These are phyloP conservation scores for Aspiorhynchus laticeps DNA, from an alignment of 2,113 vertebrate species.

Conservation along the genomic window DNA sequence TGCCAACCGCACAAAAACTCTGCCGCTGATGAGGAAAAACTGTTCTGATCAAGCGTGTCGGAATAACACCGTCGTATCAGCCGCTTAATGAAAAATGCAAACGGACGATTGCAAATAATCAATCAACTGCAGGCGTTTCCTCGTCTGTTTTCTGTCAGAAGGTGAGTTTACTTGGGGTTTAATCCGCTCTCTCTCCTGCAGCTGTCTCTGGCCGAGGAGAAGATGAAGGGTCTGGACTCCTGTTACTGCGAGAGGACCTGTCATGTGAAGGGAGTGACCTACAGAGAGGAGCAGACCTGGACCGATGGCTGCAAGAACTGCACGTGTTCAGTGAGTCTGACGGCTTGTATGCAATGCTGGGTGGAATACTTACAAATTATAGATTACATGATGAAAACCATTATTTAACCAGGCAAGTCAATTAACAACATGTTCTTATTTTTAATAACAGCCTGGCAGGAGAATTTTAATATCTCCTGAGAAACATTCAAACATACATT, in stretches of 20 bases:
- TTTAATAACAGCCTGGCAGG: no score
- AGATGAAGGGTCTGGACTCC: constrained; percentile 95
- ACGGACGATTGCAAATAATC: not conserved
- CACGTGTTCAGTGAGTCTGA: constrained; percentile 89
- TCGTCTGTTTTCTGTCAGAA: not conserved
- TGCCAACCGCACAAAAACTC: constrained; percentile 16
- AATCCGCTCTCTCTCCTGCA: constrained; percentile 63
- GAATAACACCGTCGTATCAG: not conserved
- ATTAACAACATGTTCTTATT: no score
- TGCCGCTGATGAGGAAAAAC: not conserved
- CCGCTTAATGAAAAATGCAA: not conserved
- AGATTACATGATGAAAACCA: not conserved
- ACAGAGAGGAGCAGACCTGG: constrained; percentile 95
- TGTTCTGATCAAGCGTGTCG: not conserved
- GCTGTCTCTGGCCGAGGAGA: constrained; percentile 95
- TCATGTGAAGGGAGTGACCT: constrained; percentile 88
- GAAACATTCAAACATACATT: no score
- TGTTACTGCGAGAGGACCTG: constrained; percentile 98
- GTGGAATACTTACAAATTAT: not conserved
- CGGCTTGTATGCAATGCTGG: no score
- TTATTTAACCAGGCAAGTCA: no score
- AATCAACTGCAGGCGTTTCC: not conserved
- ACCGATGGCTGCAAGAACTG: constrained; percentile 98
- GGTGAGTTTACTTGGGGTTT: not conserved
- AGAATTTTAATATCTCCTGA: no score